Conservation (phyloP, 2,797 vertebrate species). For the Tiaroga cobitis region DNA sequence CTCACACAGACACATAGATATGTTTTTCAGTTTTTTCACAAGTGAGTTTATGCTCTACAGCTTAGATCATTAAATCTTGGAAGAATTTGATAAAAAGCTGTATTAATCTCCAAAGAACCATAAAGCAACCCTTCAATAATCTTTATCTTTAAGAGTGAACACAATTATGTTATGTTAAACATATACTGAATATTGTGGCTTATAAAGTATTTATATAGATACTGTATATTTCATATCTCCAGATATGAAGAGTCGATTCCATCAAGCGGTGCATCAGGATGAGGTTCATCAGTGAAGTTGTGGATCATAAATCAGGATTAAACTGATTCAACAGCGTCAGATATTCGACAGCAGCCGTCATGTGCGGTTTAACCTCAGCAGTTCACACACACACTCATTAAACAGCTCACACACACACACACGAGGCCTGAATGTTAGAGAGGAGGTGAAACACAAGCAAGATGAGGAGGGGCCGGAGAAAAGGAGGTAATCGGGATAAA, state of each 20-base stretch:
- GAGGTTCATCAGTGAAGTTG: background rate
- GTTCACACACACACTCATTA: slow-evolving; percentile 15
- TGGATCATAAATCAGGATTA: background rate
- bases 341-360: slow-evolving; percentile 22
- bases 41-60: too few species aligned
- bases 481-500: slow-evolving; percentile 82
- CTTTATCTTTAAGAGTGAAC: background rate
- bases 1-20: too few species aligned
- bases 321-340: background rate
- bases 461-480: slow-evolving; percentile 84
- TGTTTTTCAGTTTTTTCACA: too few species aligned
- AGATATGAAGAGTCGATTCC: background rate
- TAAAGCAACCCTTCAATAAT: background rate
- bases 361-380: slow-evolving; percentile 14
- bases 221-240: background rate
- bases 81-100: background rate
- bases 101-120: background rate
- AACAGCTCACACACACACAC: slow-evolving; percentile 15
- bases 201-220: background rate
- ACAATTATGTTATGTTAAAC: background rate
- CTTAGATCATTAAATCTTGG: background rate
- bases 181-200: background rate
- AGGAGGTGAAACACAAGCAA: slow-evolving; percentile 56
- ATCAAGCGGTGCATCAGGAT: slow-evolving; percentile 1
- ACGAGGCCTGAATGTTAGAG: slow-evolving; percentile 52